These are phyloP conservation scores for Apodemia duryi DNA, from an alignment of 2,888 invertebrate genomes.

Conservation along the genomic window DNA sequence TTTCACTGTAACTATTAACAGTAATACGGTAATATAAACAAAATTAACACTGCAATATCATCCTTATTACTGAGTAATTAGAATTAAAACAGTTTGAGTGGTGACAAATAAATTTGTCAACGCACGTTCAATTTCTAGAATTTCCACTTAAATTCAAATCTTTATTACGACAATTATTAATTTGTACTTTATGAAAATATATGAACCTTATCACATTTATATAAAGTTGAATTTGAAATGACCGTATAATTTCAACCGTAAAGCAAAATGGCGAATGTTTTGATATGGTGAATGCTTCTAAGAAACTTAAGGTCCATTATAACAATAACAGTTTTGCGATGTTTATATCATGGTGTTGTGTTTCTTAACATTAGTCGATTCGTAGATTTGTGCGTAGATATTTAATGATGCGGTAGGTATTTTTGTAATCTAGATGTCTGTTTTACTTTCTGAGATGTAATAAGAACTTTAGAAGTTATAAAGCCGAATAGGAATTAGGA, in stretches of 20 bases:
- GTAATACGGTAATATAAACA: background rate
- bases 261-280: slow-evolving; percentile 37
- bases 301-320: slow-evolving; percentile 53
- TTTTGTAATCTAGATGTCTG: slow-evolving; percentile 14
- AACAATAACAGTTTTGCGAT: slow-evolving; percentile 63
- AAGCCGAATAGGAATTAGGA: background rate
- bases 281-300: slow-evolving; percentile 54
- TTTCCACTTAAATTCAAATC: slow-evolving; percentile 59
- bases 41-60: slow-evolving; percentile 16
- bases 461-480: background rate
- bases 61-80: slow-evolving; percentile 13
- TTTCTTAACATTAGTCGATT: slow-evolving; percentile 51
- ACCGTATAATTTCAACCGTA: background rate
- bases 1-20: slow-evolving; percentile 7
- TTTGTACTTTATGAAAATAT: background rate
- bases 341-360: slow-evolving; percentile 54
- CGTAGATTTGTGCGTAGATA: slow-evolving; percentile 68
- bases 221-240: slow-evolving; percentile 31
- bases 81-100: slow-evolving; percentile 6
- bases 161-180: slow-evolving; percentile 37
- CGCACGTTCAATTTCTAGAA: slow-evolving; percentile 58
- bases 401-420: slow-evolving; percentile 45
- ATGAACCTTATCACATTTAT: slow-evolving; percentile 24
- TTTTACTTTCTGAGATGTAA: background rate
- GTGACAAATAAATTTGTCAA: slow-evolving; percentile 37